A percentile compares a stretch with the other conserved stretches of the same genome.
Conservation (phyloP, 1,140 invertebrate species). For the Drusus annulatus region DNA sequence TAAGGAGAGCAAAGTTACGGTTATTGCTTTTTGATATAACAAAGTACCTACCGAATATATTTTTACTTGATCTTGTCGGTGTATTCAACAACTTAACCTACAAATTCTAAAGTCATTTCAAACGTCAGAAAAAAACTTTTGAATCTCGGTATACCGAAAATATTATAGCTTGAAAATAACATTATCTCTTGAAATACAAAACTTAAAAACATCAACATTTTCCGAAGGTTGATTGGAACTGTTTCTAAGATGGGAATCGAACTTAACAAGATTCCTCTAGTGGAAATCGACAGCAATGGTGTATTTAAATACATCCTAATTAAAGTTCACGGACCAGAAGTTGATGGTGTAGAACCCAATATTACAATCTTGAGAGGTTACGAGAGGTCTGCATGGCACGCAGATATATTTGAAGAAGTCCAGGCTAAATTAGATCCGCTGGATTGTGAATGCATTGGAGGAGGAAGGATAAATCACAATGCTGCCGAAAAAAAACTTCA, state of each 20-base stretch:
- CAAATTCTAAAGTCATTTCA: too few relatives aligned
- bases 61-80: too few relatives aligned
- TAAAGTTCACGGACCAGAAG: constrained; percentile 72
- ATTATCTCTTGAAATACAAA: too few relatives aligned
- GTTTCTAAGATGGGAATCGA: constrained; percentile 21
- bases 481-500: constrained; percentile 80
- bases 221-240: constrained; percentile 12
- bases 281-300: constrained; percentile 85
- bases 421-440: constrained; percentile 64
- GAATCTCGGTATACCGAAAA: neutral
- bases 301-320: constrained; percentile 92
- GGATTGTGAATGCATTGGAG: constrained; percentile 84
- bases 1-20: too few relatives aligned
- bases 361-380: constrained; percentile 85
- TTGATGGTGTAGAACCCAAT: constrained; percentile 61
- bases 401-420: constrained; percentile 70
- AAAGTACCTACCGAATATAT: too few relatives aligned
- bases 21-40: too few relatives aligned
- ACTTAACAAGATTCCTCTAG: constrained; percentile 73
- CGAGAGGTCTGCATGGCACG: constrained; percentile 78
- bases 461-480: constrained; percentile 88
- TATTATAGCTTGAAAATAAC: too few relatives aligned
- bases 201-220: constrained; percentile 19
- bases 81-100: too few relatives aligned
- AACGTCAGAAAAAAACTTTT: too few relatives aligned